Evolutionary conservation across 2,797 vertebrate species (phyloP).

Genomic region (Brachymystax lenok): DNA sequence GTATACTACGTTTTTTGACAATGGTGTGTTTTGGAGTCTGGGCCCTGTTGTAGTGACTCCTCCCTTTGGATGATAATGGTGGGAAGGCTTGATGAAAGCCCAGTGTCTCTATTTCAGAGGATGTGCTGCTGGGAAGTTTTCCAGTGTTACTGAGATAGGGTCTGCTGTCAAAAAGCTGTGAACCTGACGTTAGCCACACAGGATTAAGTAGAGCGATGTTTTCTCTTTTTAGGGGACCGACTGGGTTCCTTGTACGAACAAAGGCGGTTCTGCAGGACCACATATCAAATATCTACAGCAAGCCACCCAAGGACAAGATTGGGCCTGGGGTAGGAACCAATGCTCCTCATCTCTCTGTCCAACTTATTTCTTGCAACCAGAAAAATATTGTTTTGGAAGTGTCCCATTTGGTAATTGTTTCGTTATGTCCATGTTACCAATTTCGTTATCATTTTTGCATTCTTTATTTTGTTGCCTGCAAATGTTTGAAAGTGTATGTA

Average conservation of each 20-base stretch:
- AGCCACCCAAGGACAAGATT: slow-evolving; percentile 75
- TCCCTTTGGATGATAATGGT: slow-evolving; percentile 57
- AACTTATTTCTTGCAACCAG: not conserved
- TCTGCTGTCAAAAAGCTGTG: slow-evolving; percentile 20
- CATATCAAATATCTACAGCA: slow-evolving; percentile 69
- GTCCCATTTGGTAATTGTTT: not conserved
- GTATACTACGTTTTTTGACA: not conserved
- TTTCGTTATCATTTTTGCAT: not conserved
- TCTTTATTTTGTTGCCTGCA: not conserved
- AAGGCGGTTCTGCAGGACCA: slow-evolving; percentile 50
- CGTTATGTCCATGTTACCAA: not conserved
- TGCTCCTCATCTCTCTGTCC: slow-evolving; percentile 23
- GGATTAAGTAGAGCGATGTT: slow-evolving; percentile 58
- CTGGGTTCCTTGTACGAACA: slow-evolving; percentile 30
- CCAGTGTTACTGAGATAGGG: slow-evolving; percentile 27
- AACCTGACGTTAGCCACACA: slow-evolving; percentile 18
- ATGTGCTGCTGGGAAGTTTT: slow-evolving; percentile 52
- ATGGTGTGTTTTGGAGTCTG: slow-evolving; percentile 18
- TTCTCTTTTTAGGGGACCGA: slow-evolving; percentile 44
- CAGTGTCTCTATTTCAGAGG: slow-evolving; percentile 56
- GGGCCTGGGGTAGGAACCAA: slow-evolving; percentile 75
- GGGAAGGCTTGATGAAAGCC: slow-evolving; percentile 54
- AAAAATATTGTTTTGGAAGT: not conserved
- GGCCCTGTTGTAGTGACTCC: slow-evolving; percentile 57
- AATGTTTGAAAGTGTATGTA: not conserved